A percentile compares a stretch with the other conserved stretches of the same genome.
These are phyloP conservation scores for Perithous albicinctus DNA, from an alignment of 2,888 invertebrate species.

Conservation along the genomic window DNA sequence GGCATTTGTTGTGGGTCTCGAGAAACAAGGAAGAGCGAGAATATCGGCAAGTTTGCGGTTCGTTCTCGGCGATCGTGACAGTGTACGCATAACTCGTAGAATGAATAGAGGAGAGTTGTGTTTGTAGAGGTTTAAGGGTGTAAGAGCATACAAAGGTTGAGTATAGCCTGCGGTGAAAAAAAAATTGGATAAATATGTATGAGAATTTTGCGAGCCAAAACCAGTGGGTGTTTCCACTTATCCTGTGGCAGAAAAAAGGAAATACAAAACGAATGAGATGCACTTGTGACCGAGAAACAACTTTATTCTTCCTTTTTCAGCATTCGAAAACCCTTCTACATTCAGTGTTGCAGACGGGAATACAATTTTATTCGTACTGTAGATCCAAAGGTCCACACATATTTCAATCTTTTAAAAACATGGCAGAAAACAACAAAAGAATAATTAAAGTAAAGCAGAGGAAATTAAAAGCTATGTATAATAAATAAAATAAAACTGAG, in stretches of 20 bases:
- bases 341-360: not conserved
- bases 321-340: not conserved
- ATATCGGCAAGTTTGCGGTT: slow-evolving; percentile 2
- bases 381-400: not conserved
- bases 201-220: slow-evolving; percentile 33
- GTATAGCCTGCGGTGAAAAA: slow-evolving; percentile 24
- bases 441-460: not conserved
- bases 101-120: slow-evolving; percentile 50
- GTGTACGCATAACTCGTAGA: slow-evolving; percentile 39
- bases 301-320: not conserved
- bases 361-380: not conserved
- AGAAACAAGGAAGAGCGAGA: slow-evolving; percentile 16
- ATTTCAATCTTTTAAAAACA: not conserved
- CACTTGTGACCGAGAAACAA: not conserved
- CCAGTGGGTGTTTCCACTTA: slow-evolving; percentile 39
- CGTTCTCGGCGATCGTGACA: not conserved
- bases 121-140: slow-evolving; percentile 40
- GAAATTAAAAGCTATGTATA: not conserved
- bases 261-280: slow-evolving; percentile 3
- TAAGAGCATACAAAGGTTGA: slow-evolving; percentile 37
- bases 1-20: slow-evolving; percentile 25
- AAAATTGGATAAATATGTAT: slow-evolving; percentile 59
- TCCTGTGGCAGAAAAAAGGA: slow-evolving; percentile 9
- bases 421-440: not conserved
- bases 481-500: not conserved